phyloP scores from a whole-genome alignment of 1,140 invertebrate genomes.

The Magallana ariakensis region DNA sequence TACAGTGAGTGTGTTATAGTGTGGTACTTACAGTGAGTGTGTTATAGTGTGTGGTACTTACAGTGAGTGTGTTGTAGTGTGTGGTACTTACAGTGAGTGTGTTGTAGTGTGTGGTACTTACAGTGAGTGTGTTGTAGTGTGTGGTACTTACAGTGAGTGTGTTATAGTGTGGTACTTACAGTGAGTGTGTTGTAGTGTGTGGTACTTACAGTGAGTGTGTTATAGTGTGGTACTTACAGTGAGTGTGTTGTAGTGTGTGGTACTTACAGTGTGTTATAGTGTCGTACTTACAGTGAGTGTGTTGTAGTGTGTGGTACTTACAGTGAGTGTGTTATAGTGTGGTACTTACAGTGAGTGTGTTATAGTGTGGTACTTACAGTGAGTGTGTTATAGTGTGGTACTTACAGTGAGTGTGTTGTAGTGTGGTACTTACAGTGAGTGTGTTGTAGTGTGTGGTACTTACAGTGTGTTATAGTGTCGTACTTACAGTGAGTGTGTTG shows the following conservation, averaged over 20 bases:
- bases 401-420: constrained; percentile 76
- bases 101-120: constrained; percentile 71
- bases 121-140: constrained; percentile 74
- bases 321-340: background rate
- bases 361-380: too few relatives aligned
- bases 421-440: constrained; percentile 73
- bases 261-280: background rate
- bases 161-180: constrained; percentile 73
- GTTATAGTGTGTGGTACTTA: constrained; percentile 71
- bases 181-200: constrained; percentile 70
- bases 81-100: constrained; percentile 74
- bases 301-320: background rate
- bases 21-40: constrained; percentile 73
- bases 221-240: constrained; percentile 54
- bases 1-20: constrained; percentile 75
- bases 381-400: background rate
- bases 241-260: background rate
- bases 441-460: constrained; percentile 68
- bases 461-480: constrained; percentile 72
- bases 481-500: constrained; percentile 76
- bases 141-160: constrained; percentile 73
- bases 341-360: background rate
- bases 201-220: constrained; percentile 75
- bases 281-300: background rate
- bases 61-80: constrained; percentile 72